A percentile compares a stretch with the other conserved stretches of the same genome.
Evolutionary conservation across 2,113 vertebrate genomes (phyloP).

Genomic region (Callipepla californica): DNA sequence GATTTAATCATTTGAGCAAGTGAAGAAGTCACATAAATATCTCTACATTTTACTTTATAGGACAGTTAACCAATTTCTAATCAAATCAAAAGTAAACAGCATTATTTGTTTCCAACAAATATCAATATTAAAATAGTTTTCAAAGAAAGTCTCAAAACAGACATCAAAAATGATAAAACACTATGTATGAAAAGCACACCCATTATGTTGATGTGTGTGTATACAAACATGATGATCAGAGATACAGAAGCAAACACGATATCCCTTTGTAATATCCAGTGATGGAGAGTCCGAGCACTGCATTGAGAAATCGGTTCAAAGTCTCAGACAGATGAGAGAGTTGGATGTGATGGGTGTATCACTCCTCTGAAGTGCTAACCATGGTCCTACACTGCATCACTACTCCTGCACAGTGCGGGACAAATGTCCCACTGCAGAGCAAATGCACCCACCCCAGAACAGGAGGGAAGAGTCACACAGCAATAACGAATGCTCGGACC

Average conservation of each 20-base stretch:
- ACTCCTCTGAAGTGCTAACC: not conserved
- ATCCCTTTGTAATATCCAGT: not conserved
- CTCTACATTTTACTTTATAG: not conserved
- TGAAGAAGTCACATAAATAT: slow-evolving; percentile 49
- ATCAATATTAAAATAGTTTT: not conserved
- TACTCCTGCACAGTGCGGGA: not conserved
- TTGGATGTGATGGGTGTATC: not conserved
- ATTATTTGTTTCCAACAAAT: slow-evolving; percentile 36
- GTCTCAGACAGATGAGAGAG: not conserved
- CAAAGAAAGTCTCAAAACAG: not conserved
- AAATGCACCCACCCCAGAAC: rapidly evolving
- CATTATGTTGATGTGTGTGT: rapidly evolving
- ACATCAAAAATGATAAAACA: not conserved
- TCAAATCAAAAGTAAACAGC: slow-evolving; percentile 40
- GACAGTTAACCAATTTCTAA: slow-evolving; percentile 56
- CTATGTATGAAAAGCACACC: not conserved
- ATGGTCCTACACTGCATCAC: not conserved
- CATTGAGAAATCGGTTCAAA: not conserved
- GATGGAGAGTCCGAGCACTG: not conserved
- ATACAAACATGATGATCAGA: not conserved
- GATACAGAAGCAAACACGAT: not conserved
- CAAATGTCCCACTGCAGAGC: rapidly evolving
- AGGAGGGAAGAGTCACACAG: not conserved
- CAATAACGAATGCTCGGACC: not conserved
- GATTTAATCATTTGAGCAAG: slow-evolving; percentile 39